phyloP scores from a whole-genome alignment of 2,888 invertebrate genomes.

The Noctua comes region DNA sequence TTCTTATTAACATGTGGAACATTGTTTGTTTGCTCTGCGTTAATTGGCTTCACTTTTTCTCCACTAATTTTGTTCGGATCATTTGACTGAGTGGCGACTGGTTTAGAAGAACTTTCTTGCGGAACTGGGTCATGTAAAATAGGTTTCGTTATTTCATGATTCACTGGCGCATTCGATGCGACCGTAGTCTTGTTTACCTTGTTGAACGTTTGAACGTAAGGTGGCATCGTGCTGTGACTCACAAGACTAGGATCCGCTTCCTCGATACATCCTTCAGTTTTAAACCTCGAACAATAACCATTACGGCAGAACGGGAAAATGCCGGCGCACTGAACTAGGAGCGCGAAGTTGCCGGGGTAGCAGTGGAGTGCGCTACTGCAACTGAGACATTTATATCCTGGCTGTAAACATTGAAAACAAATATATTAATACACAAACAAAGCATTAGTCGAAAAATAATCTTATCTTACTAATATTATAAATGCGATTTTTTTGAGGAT shows the following conservation, averaged over 20 bases:
- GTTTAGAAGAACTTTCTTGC: conserved; percentile 38
- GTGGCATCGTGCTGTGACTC: conserved; percentile 44
- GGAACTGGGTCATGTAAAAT: conserved; percentile 13
- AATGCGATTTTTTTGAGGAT: no score
- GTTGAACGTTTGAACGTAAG: conserved; percentile 34
- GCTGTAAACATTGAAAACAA: conserved; percentile 61
- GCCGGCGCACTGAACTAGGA: conserved; percentile 72
- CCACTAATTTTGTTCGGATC: conserved; percentile 16
- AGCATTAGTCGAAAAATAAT: not conserved
- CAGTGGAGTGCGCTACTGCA: conserved; percentile 74
- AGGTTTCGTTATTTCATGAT: conserved; percentile 11
- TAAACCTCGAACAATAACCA: conserved; percentile 72
- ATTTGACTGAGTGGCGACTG: conserved; percentile 20
- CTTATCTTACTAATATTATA: no score
- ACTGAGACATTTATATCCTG: conserved; percentile 73
- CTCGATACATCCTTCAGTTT: conserved; percentile 67
- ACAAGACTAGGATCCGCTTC: conserved; percentile 42
- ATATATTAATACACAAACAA: not conserved
- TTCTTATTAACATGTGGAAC: conserved; percentile 15
- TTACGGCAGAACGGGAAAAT: conserved; percentile 72
- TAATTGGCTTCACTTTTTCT: conserved; percentile 1
- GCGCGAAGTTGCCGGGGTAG: conserved; percentile 70
- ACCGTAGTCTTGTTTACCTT: conserved; percentile 37
- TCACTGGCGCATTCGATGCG: conserved; percentile 7
- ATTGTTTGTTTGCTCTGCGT: not conserved